phyloP scores from a whole-genome alignment of 2,797 vertebrate genomes.

The Oophaga sylvatica region DNA sequence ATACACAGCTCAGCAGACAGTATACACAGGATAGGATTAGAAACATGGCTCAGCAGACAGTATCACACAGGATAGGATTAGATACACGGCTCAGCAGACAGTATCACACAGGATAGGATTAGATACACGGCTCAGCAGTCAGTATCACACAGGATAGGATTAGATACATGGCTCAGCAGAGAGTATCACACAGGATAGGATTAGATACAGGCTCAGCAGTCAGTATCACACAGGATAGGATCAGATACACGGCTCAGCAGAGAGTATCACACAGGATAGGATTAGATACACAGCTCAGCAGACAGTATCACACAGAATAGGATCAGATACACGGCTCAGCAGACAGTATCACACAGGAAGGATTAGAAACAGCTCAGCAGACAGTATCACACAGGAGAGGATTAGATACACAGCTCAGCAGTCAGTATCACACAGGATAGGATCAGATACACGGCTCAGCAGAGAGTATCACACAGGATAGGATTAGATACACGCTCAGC shows the following conservation, averaged over 20 bases:
- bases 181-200: not conserved
- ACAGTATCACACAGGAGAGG: not conserved
- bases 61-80: not conserved
- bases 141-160: not conserved
- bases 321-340: not conserved
- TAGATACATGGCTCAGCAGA: not conserved
- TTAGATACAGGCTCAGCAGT: not conserved
- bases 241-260: not conserved
- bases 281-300: slow-evolving; percentile 3
- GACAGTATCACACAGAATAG: not conserved
- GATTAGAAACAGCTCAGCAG: slow-evolving; percentile 1
- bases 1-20: not conserved
- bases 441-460: not conserved
- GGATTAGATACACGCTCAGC: slow-evolving; percentile 1
- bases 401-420: slow-evolving; percentile 3
- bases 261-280: not conserved
- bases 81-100: not conserved
- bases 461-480: not conserved
- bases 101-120: not conserved
- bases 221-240: not conserved
- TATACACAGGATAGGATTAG: not conserved
- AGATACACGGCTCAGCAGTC: not conserved
- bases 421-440: not conserved
- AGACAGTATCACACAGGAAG: not conserved
- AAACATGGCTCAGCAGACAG: not conserved